Percentiles rank a stretch among this genome's conserved stretches.
These are phyloP conservation scores for Uropetala carovei DNA, from an alignment of 2,888 invertebrate species.

Conservation along the genomic window DNA sequence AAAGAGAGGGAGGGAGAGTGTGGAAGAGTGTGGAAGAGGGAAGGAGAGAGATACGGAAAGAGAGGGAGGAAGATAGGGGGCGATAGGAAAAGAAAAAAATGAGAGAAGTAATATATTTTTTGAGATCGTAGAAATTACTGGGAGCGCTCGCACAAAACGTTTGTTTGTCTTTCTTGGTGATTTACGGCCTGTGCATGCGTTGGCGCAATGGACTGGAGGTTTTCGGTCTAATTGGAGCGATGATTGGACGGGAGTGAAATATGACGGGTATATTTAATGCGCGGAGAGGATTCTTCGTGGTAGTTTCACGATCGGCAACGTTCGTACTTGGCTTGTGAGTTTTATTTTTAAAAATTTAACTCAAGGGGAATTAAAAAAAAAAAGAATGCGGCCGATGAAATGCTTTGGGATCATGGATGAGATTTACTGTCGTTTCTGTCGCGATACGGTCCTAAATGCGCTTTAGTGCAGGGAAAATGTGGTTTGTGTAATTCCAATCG, in stretches of 20 bases:
- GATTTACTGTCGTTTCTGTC: not conserved
- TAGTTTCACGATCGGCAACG: too few species aligned
- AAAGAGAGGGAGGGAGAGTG: too few species aligned
- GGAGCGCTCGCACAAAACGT: not conserved
- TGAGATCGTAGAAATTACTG: not conserved
- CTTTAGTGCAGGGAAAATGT: not conserved
- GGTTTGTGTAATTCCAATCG: not conserved
- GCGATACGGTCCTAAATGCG: not conserved
- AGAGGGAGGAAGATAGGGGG: not conserved
- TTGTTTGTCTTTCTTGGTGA: not conserved
- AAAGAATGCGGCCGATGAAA: too few species aligned
- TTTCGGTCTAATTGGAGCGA: not conserved
- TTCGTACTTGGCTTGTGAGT: too few species aligned
- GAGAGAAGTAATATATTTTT: not conserved
- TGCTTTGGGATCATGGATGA: not conserved
- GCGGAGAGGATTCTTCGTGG: not conserved
- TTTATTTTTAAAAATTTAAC: too few species aligned
- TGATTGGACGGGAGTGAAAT: not conserved
- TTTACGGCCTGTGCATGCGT: not conserved
- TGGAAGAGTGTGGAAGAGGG: too few species aligned
- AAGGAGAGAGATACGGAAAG: not conserved
- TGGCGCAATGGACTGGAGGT: not conserved
- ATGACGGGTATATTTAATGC: not conserved
- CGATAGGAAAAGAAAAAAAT: not conserved
- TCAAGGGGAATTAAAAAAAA: too few species aligned